Conservation (phyloP, 2,888 invertebrate species). For the Phania funesta region DNA sequence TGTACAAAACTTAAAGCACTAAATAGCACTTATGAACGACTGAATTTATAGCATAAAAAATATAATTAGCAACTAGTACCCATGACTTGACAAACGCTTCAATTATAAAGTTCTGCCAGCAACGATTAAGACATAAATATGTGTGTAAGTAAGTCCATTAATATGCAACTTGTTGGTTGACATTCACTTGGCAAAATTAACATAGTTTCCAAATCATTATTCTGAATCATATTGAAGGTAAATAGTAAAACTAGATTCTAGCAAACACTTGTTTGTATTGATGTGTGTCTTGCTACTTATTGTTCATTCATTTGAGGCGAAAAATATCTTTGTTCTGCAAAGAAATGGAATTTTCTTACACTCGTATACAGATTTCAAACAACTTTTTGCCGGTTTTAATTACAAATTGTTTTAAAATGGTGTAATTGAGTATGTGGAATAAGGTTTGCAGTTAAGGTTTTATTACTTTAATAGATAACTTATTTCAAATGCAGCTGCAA, state of each 20-base stretch:
- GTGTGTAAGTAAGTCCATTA: slow-evolving; percentile 14
- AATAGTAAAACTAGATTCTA: slow-evolving; percentile 2
- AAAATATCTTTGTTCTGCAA: slow-evolving; percentile 43
- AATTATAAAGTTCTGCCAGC: no score
- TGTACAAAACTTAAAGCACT: no score
- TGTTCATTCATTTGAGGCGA: slow-evolving; percentile 6
- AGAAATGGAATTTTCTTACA: slow-evolving; percentile 31
- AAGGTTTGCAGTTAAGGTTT: slow-evolving; percentile 14
- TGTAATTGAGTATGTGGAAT: slow-evolving; percentile 21
- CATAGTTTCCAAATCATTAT: slow-evolving; percentile 5
- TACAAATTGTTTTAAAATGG: slow-evolving; percentile 23
- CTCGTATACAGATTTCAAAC: not conserved
- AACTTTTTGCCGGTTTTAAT: slow-evolving; percentile 31
- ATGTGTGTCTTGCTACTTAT: not conserved
- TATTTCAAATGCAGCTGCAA: slow-evolving; percentile 43
- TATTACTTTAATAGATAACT: slow-evolving; percentile 26
- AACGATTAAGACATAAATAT: slow-evolving; percentile 6
- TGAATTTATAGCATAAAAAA: no score
- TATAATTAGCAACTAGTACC: no score
- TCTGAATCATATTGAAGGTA: slow-evolving; percentile 19
- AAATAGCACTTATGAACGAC: no score
- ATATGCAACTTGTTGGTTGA: not conserved
- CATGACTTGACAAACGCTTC: no score
- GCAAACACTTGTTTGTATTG: not conserved
- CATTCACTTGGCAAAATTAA: slow-evolving; percentile 15